These are phyloP conservation scores for Malaclemys terrapin DNA, from an alignment of 2,113 vertebrate genomes.

Conservation along the genomic window DNA sequence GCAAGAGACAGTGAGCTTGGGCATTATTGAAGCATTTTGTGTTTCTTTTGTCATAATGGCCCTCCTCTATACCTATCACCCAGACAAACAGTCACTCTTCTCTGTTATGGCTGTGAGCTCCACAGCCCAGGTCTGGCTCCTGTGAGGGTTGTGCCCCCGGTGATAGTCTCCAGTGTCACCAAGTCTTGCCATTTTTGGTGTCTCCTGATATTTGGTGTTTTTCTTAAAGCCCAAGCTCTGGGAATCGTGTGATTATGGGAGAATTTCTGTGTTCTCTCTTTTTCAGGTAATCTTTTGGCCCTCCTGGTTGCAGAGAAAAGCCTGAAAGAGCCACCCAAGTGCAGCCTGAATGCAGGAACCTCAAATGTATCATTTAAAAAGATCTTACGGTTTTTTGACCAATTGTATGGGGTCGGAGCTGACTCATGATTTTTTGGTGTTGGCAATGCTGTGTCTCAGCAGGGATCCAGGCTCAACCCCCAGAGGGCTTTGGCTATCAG, in stretches of 20 bases:
- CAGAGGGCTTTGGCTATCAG: background rate
- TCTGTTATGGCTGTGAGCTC: too few relatives aligned
- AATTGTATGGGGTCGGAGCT: too few relatives aligned
- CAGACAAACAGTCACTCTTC: too few relatives aligned
- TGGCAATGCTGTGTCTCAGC: background rate
- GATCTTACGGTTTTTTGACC: too few relatives aligned
- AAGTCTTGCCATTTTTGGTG: background rate
- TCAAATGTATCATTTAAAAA: too few relatives aligned
- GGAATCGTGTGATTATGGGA: background rate
- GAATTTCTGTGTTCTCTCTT: too few relatives aligned
- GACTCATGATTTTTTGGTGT: too few relatives aligned
- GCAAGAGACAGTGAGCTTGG: rapidly evolving
- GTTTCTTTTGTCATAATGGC: background rate
- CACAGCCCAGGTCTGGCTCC: background rate
- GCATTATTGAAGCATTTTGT: background rate
- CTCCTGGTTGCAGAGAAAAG: too few relatives aligned
- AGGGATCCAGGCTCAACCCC: background rate
- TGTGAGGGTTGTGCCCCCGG: background rate
- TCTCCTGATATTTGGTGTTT: too few relatives aligned
- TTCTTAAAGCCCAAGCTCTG: background rate
- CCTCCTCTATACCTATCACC: background rate
- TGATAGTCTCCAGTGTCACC: background rate
- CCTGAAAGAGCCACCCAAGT: too few relatives aligned
- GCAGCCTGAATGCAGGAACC: too few relatives aligned
- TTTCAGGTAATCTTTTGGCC: too few relatives aligned